Evolutionary conservation across 2,888 invertebrate genomes (phyloP).

Genomic region (Yponomeuta evonymella): DNA sequence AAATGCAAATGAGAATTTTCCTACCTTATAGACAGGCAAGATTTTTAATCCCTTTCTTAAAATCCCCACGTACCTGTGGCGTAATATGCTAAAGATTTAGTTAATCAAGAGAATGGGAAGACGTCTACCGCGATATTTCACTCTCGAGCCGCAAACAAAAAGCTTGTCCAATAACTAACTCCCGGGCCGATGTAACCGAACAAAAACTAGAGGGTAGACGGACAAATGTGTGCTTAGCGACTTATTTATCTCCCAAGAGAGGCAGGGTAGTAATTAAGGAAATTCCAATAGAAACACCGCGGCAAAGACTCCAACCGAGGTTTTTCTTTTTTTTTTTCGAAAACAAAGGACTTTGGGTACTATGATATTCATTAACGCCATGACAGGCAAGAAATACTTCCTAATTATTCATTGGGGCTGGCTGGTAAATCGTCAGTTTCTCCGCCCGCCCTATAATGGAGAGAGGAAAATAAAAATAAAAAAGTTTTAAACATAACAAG

Average conservation of each 20-base stretch:
- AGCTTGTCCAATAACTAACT: constrained; percentile 9
- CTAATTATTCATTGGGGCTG: constrained; percentile 70
- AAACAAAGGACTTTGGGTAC: constrained; percentile 29
- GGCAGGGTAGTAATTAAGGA: constrained; percentile 55
- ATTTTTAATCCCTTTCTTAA: background rate
- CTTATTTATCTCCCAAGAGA: constrained; percentile 60
- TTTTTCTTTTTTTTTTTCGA: constrained; percentile 24
- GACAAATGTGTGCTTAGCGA: constrained; percentile 66
- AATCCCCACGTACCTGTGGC: background rate
- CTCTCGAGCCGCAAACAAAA: constrained; percentile 10
- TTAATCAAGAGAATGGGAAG: constrained; percentile 7
- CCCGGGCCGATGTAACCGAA: background rate
- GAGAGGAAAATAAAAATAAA: constrained; percentile 54
- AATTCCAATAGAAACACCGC: constrained; percentile 43
- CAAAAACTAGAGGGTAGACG: constrained; percentile 57
- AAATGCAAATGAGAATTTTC: background rate
- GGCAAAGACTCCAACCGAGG: constrained; percentile 34
- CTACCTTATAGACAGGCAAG: background rate
- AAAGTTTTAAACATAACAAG: constrained; percentile 68
- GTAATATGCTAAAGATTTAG: background rate
- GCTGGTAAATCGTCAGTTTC: constrained; percentile 58
- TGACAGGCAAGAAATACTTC: constrained; percentile 69
- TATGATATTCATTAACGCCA: constrained; percentile 69
- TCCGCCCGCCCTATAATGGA: constrained; percentile 54
- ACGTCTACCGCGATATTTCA: constrained; percentile 3